Base-by-base conservation (phyloP, 2,113 vertebrate species). In the Heliornis fulica region DNA sequence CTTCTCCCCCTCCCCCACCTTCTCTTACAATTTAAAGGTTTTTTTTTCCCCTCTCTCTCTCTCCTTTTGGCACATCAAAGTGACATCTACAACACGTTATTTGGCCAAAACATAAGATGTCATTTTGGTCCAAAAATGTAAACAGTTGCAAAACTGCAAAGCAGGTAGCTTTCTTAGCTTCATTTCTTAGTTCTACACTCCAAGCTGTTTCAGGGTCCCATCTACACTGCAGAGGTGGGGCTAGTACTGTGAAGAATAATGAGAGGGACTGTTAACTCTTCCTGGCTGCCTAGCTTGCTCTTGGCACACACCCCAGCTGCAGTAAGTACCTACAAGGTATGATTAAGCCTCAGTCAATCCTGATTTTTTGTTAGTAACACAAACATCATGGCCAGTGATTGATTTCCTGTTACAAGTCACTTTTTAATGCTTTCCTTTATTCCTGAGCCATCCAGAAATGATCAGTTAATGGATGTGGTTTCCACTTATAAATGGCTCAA, bases 401-500 rank as follows among this genome's bases (percentile, higher is more conserved):
- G 82, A 57, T 72, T 87, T 85, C n/a, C 45, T 91, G 57, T 72
- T 64, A 45, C 36, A 66, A 28, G 32, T 72, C 41, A 50, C 57
- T 81, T 90, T 72, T 66, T 69, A 80, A 50, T 72, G 22, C 32
- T 66, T 9, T 57, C 13, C 14, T 69, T 25, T 66, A 1, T 45
- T 94, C 41, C 64, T 46, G 45, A 71, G 32, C 50, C 45, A 26
- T 29, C 57, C 71, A 83, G 79, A 60, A 59, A 63, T 50, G 21
- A 83, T 46, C 41, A 45, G 36, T 61, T 90, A 92, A 90, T 77
- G 68, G 68, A 57, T 92, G 56, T 83, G 38, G 21, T 78, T 90
- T 90, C 38, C 15, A 46, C 50, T 83, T 51, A 31, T 4, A 10
- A 23, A 8, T 63, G 36, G 4, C 56, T 87, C 50, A 41, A 83